These are phyloP conservation scores for Torymus texanus DNA, from an alignment of 2,888 invertebrate species.

Conservation along the genomic window DNA sequence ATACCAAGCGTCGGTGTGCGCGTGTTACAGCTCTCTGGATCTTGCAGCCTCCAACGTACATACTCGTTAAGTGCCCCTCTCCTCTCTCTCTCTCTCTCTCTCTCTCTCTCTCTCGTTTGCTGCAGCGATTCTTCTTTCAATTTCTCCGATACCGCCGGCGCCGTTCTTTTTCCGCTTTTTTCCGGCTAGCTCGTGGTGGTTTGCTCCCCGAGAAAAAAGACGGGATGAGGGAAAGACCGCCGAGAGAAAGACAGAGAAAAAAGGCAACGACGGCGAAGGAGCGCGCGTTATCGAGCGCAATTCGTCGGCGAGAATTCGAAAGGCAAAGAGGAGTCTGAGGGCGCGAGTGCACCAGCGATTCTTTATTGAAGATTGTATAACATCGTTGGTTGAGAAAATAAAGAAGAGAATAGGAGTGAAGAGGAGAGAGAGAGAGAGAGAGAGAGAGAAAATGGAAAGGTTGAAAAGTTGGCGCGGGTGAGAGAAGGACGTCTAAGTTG, in stretches of 20 bases:
- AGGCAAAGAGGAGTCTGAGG: constrained; percentile 25
- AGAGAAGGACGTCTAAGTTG: no score
- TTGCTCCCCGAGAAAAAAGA: background rate
- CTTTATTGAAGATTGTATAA: constrained; percentile 41
- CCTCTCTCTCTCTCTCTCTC: no score
- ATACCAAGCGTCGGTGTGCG: no score
- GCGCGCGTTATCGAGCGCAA: constrained; percentile 19
- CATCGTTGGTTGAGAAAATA: background rate
- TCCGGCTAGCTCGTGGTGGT: background rate
- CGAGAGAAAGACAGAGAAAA: background rate
- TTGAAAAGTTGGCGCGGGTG: background rate
- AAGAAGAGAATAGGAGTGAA: constrained; percentile 1
- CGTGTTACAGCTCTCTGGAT: no score
- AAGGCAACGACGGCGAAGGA: background rate
- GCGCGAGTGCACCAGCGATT: background rate
- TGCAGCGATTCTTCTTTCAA: constrained; percentile 4
- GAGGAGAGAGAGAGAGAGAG: constrained; percentile 25
- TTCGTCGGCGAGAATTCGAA: constrained; percentile 38
- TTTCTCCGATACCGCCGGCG: background rate
- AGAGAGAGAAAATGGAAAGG: no score
- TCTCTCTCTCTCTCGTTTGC: background rate
- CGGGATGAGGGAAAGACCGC: background rate
- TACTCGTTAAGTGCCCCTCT: no score
- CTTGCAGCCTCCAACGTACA: no score
- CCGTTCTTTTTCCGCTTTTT: background rate